phyloP scores from a whole-genome alignment of 1,140 invertebrate genomes.

The Drosophila triauraria region DNA sequence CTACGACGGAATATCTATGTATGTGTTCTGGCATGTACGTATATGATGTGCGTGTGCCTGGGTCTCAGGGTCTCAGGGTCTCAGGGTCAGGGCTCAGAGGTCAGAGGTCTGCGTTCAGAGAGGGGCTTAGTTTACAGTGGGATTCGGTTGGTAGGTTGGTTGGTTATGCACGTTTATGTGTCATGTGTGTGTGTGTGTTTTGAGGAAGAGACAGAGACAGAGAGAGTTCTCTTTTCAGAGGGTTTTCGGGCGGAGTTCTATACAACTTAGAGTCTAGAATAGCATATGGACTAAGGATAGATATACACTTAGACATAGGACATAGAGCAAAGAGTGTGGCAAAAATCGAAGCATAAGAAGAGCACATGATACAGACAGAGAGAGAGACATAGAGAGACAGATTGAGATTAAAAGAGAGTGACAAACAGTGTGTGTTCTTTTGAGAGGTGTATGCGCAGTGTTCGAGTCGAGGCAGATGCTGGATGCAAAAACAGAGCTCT shows the following conservation, averaged over 20 bases:
- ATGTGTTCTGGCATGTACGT: slow-evolving; percentile 26
- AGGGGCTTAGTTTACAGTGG: slow-evolving; percentile 58
- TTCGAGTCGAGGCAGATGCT: slow-evolving; percentile 37
- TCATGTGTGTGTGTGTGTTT: slow-evolving; percentile 25
- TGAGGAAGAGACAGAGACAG: slow-evolving; percentile 47
- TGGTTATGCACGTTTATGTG: slow-evolving; percentile 37
- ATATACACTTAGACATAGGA: slow-evolving; percentile 44
- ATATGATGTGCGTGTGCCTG: slow-evolving; percentile 43
- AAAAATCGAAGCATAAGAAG: slow-evolving; percentile 34
- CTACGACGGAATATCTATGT: slow-evolving; percentile 25
- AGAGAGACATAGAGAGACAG: slow-evolving; percentile 10
- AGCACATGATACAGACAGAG: slow-evolving; percentile 38
- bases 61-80: slow-evolving; percentile 30
- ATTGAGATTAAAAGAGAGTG: slow-evolving; percentile 24
- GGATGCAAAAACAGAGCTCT: slow-evolving; percentile 36
- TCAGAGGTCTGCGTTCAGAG: slow-evolving; percentile 30
- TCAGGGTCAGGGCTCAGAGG: slow-evolving; percentile 18
- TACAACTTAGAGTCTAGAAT: slow-evolving; percentile 70
- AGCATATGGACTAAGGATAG: slow-evolving; percentile 56
- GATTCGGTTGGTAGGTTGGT: slow-evolving; percentile 22
- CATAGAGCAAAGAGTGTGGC: slow-evolving; percentile 35
- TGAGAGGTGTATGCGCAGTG: slow-evolving; percentile 37
- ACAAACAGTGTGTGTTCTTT: slow-evolving; percentile 36
- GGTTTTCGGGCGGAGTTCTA: slow-evolving; percentile 44
- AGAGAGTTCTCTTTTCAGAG: slow-evolving; percentile 40